Base-by-base conservation (phyloP, 2,113 vertebrate genomes). In the Meriones unguiculatus region DNA sequence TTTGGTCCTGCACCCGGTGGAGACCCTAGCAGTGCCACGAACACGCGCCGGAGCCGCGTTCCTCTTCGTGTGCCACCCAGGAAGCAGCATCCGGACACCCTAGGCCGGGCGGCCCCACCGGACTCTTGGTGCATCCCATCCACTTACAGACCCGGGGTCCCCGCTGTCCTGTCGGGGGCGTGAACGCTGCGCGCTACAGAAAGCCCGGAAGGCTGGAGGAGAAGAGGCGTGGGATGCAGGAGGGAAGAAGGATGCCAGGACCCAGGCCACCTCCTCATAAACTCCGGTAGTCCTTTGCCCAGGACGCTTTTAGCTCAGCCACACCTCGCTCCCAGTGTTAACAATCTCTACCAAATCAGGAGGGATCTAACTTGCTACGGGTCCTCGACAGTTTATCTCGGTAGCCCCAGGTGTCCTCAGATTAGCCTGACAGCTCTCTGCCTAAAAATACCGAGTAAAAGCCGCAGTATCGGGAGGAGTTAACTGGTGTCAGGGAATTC, bases 401-500 rank as follows among this genome's bases (percentile, higher is more conserved):
- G 75, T 57, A 7, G 70, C n/a, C 93, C 95, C 95, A 95, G 97
- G 97, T 86, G 95, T 95, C 97, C 91, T 70, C 81, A 30, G 91
- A 97, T 97, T 95, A 97, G 81, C 80, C 78, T 97, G 98, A 96
- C 93, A 81, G 95, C 93, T 97, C 95, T 91, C 97, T 96, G 90
- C 96, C 97, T 93, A 95, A 97, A 98, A 98, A 96, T 89, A 86
- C 80, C 86, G 81, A 64, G 59, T 94, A 93, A 69, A 84, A 95
- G 65, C 65, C 59, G n/a, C 76, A 3, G 78, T 95, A 95, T 87
- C 54, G 67, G 97, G 95, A 98, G 97, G 89, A 80, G 81, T 93
- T 97, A 97, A 96, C 87, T 80, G 28, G 76, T 98, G 97, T 96
- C 93, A 84, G 91, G 84, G 92, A 98, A 97, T 97, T 96, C 97